phyloP scores from a whole-genome alignment of 2,888 invertebrate species.

The Alloscopus bannaensis region DNA sequence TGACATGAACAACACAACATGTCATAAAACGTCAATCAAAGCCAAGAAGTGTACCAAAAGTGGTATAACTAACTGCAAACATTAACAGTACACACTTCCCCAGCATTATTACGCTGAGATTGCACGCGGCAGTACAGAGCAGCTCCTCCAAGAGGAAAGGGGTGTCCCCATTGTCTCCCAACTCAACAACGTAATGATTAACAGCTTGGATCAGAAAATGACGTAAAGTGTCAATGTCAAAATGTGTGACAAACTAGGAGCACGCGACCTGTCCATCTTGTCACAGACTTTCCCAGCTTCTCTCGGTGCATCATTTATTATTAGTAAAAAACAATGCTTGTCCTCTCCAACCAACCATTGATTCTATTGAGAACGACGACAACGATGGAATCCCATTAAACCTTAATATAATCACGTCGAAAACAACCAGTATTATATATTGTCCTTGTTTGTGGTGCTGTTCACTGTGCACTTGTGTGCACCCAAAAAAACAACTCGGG shows the following conservation, averaged over 20 bases:
- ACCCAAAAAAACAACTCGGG: constrained; percentile 3
- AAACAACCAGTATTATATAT: too few species aligned
- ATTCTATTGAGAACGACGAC: too few species aligned
- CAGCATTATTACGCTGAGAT: too few species aligned
- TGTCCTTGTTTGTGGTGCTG: too few species aligned
- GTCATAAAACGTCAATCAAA: constrained; percentile 44
- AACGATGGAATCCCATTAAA: constrained; percentile 40
- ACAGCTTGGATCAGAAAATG: constrained; percentile 19
- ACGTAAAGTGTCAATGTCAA: constrained; percentile 56
- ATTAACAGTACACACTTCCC: neutral
- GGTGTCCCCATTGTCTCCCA: neutral
- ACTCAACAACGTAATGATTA: constrained; percentile 27
- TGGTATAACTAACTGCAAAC: constrained; percentile 1
- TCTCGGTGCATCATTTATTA: constrained; percentile 50
- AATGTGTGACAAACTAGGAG: constrained; percentile 60
- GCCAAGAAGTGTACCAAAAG: constrained; percentile 23
- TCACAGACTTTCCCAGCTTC: constrained; percentile 21
- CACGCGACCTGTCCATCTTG: constrained; percentile 54
- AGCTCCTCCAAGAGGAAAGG: neutral
- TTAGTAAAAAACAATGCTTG: constrained; percentile 52
- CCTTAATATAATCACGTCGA: constrained; percentile 41
- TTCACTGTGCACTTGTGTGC: too few species aligned
- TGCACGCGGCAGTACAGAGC: too few species aligned
- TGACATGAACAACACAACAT: constrained; percentile 28
- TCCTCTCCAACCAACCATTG: neutral